These are phyloP conservation scores for Rotaria macrura DNA, from an alignment of 2,888 invertebrate species.

Conservation along the genomic window DNA sequence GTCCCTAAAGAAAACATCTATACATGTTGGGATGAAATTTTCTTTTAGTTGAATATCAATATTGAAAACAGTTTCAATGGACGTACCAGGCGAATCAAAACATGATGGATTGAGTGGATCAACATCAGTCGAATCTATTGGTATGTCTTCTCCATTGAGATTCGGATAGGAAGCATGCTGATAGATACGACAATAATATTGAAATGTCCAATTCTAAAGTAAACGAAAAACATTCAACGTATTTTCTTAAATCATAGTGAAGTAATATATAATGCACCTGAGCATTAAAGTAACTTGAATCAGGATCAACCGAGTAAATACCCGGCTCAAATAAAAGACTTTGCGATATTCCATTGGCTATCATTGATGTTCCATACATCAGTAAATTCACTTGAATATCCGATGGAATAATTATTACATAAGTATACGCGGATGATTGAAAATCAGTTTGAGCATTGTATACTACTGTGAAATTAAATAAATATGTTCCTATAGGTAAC, in stretches of 20 bases:
- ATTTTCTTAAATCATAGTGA: too few species aligned
- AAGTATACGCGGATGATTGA: neutral
- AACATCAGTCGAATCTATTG: neutral
- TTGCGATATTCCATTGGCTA: neutral
- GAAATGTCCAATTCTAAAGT: neutral
- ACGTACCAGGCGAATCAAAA: neutral
- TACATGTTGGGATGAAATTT: too few species aligned
- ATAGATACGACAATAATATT: conserved; percentile 6
- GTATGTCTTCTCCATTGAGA: neutral
- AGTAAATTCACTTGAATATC: neutral
- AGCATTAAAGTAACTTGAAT: neutral
- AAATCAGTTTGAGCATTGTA: neutral
- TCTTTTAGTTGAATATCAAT: too few species aligned
- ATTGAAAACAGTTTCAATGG: too few species aligned
- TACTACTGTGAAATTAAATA: neutral
- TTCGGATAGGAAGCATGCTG: neutral
- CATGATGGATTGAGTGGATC: neutral
- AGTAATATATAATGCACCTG: neutral
- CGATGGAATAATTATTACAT: neutral
- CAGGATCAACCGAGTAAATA: neutral
- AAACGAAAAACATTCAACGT: neutral
- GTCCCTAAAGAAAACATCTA: too few species aligned
- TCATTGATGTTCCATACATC: neutral
- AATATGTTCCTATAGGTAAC: neutral
- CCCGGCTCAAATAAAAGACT: neutral